These are phyloP conservation scores for Anableps anableps DNA, from an alignment of 2,797 vertebrate species.

Conservation along the genomic window DNA sequence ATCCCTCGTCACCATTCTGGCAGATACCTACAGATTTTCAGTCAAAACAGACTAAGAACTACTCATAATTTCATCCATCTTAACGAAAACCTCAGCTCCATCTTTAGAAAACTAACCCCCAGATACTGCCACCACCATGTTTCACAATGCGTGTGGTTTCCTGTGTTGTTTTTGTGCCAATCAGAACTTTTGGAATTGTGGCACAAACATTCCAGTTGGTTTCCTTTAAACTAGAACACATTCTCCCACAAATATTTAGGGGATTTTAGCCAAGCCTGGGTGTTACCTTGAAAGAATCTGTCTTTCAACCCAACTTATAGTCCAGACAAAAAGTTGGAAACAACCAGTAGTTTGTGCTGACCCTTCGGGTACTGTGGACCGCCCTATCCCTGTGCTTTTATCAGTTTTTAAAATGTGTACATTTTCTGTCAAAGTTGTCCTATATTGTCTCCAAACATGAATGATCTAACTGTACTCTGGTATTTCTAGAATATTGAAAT, in stretches of 20 bases:
- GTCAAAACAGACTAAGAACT: neutral
- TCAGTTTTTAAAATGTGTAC: neutral
- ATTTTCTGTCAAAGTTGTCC: neutral
- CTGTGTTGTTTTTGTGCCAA: neutral
- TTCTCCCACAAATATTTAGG: neutral
- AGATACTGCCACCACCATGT: neutral
- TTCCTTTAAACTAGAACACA: neutral
- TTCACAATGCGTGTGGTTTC: neutral
- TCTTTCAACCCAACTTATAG: neutral
- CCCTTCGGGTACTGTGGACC: neutral
- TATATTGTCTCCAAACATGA: neutral
- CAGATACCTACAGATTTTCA: neutral
- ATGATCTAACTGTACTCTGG: neutral
- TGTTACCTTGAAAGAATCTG: neutral
- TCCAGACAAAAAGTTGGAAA: neutral
- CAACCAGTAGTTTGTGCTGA: neutral
- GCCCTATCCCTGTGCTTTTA: neutral
- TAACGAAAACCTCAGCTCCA: neutral
- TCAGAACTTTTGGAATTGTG: neutral
- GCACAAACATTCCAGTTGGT: neutral
- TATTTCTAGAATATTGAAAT: neutral
- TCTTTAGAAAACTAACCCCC: neutral
- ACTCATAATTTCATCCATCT: neutral
- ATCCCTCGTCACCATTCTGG: neutral
- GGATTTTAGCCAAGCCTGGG: neutral